These are phyloP conservation scores for Anomalospiza imberbis DNA, from an alignment of 2,797 vertebrate genomes.

Conservation along the genomic window DNA sequence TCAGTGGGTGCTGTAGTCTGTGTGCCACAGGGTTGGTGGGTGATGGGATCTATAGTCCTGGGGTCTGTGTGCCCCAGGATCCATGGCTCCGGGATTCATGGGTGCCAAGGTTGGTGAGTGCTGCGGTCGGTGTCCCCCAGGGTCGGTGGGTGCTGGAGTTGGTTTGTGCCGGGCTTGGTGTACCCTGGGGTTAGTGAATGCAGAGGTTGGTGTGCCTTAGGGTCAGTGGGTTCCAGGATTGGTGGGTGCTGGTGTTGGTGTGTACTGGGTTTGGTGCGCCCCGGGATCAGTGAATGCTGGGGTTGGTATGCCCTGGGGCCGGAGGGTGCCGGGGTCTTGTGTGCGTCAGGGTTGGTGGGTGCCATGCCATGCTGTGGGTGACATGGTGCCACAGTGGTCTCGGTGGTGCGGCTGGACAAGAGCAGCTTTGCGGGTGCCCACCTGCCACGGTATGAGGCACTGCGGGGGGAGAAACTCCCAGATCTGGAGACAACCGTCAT, in stretches of 20 bases:
- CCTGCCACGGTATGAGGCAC: constrained; percentile 86
- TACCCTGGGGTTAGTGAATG: not conserved
- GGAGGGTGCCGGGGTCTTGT: not conserved
- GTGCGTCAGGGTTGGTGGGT: not conserved
- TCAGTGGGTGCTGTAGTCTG: not conserved
- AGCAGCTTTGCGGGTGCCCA: constrained; percentile 85
- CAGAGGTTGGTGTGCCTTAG: not conserved
- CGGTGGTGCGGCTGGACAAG: constrained; percentile 90
- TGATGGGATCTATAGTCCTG: not conserved
- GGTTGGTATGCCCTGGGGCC: not conserved
- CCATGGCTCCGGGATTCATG: not conserved
- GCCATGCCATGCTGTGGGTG: not conserved
- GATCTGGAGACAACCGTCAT: constrained; percentile 90
- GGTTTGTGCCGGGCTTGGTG: not conserved
- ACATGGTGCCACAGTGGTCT: constrained; percentile 80
- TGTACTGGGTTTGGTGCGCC: not conserved
- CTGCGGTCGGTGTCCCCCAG: not conserved
- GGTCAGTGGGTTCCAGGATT: not conserved
- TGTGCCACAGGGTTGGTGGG: not conserved
- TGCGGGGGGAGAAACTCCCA: constrained; percentile 82
- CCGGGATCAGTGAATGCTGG: not conserved
- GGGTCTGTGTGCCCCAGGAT: not conserved
- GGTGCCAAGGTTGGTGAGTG: not conserved
- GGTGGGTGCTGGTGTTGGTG: not conserved
- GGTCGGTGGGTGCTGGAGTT: not conserved